Evolutionary conservation across 2,888 invertebrate species (phyloP), one percentile per base, ranked within the genome.

Genomic region (Folsomia candida): DNA sequence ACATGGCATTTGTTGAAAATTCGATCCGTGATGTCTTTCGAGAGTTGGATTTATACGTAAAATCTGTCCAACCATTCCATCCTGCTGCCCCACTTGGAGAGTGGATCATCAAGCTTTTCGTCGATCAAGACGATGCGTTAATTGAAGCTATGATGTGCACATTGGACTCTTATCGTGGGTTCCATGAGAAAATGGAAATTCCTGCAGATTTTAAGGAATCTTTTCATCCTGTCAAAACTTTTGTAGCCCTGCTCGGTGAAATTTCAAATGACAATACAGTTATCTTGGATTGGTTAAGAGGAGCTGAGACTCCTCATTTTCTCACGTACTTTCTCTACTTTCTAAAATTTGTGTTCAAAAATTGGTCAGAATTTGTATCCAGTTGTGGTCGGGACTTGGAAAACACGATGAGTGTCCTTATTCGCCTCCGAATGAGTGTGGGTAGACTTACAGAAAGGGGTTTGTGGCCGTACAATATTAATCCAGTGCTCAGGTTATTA

Each of bases 81-180:
- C 94, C 94, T 0, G 92, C 93, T 82, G 91, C 92, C 76, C 90
- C 91, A 24, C 89, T 94, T 78, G 92, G 93, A 0, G 93, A 93
- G 84, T 91, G 94, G 87, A 87, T 94, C 65, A 91, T 94, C 71
- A 91, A 92, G 82, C 85, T 94, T 70, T 94, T 94, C 81, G 91
- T 91, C 80, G 93, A 94, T 83, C 94, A 94, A 83, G 94, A 94
- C 81, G 94, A 94, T 83, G 92, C 92, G 81, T 84, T 94, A 79
- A 91, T 94, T 71, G 94, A 94, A 85, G 91, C 93, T 2, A 93
- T 94, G 93, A 91, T 94, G 6, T 94, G 94, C 82, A 92, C 92
- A 51, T 84, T 94, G 63, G 94, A 94, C 83, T 93, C 94, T 60
- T 92, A 91, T 0, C 90, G 91, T 26, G 93, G 93, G 54, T 89